Percentiles rank a stretch among this genome's conserved stretches.
phyloP scores from a whole-genome alignment of 2,888 invertebrate species.

The Branchipolynoe longqiensis region DNA sequence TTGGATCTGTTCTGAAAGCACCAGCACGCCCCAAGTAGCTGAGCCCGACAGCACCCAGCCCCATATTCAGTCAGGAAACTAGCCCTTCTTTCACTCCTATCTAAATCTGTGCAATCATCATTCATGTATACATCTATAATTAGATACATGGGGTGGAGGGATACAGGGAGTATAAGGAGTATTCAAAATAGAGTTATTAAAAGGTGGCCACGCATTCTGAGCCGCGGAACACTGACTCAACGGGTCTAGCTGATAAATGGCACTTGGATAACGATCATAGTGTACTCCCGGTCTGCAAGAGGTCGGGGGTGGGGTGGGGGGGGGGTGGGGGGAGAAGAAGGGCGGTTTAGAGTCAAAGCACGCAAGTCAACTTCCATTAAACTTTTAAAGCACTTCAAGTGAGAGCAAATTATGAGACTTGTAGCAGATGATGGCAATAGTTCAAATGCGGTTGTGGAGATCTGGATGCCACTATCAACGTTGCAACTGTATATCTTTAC shows the following conservation, averaged over 20 bases:
- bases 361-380: neutral
- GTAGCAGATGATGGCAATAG: neutral
- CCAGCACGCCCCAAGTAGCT: too few relatives aligned
- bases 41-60: too few relatives aligned
- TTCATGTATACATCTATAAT: neutral
- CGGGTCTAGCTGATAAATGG: conserved; percentile 12
- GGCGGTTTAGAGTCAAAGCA: neutral
- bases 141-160: neutral
- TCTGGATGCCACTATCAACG: neutral
- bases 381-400: neutral
- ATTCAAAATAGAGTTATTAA: neutral
- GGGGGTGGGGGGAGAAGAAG: neutral
- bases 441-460: neutral
- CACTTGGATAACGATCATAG: conserved; percentile 31
- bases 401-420: neutral
- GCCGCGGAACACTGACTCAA: conserved; percentile 2
- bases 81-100: neutral
- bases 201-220: too few relatives aligned
- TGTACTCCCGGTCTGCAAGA: conserved; percentile 33
- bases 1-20: too few relatives aligned
- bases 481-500: neutral
- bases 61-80: neutral
- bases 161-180: neutral
- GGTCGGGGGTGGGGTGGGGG: too few relatives aligned
- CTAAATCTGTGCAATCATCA: neutral